phyloP scores from a whole-genome alignment of 2,888 invertebrate species.

The Polia nebulosa region DNA sequence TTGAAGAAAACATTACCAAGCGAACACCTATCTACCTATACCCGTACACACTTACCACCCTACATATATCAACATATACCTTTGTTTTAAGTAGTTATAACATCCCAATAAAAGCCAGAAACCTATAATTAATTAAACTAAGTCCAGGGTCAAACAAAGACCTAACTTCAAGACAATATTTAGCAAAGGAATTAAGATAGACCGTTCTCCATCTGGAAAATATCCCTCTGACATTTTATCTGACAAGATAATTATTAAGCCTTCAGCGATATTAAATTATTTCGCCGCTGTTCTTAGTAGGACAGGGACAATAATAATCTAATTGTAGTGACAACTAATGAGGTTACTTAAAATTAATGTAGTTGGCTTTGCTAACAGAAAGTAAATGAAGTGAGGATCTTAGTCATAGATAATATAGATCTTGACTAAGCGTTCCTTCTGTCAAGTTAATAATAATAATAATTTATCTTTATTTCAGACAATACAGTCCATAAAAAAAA shows the following conservation, averaged over 20 bases:
- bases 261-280: slow-evolving; percentile 53
- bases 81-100: too few relatives aligned
- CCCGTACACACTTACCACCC: too few relatives aligned
- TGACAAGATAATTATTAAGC: slow-evolving; percentile 45
- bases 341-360: slow-evolving; percentile 16
- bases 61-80: too few relatives aligned
- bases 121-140: slow-evolving; percentile 3
- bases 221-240: slow-evolving; percentile 50
- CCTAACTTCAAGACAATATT: slow-evolving; percentile 37
- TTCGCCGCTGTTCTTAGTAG: slow-evolving; percentile 6
- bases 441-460: too few relatives aligned
- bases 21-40: too few relatives aligned
- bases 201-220: slow-evolving; percentile 14
- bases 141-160: slow-evolving; percentile 11
- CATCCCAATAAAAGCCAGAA: background rate
- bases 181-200: slow-evolving; percentile 22
- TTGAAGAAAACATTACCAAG: too few relatives aligned
- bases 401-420: too few relatives aligned
- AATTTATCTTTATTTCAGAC: too few relatives aligned
- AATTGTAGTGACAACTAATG: slow-evolving; percentile 32
- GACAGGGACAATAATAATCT: slow-evolving; percentile 24
- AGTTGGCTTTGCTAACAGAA: slow-evolving; percentile 1
- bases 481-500: too few relatives aligned
- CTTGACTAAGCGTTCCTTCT: too few relatives aligned
- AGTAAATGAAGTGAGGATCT: background rate